These are phyloP conservation scores for Trichopria drosophilae DNA, from an alignment of 2,888 invertebrate genomes.

Conservation along the genomic window DNA sequence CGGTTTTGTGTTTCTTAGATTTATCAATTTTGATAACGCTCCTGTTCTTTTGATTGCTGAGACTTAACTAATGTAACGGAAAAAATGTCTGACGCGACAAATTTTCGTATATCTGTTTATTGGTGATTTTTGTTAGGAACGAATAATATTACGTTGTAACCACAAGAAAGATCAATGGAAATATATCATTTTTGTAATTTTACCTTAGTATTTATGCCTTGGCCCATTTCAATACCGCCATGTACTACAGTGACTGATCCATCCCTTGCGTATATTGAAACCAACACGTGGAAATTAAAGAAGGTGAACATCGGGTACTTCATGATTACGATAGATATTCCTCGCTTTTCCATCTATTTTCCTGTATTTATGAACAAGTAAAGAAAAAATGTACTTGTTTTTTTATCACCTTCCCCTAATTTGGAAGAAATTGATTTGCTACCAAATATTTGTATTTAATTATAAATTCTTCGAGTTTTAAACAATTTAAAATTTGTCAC, in stretches of 20 bases:
- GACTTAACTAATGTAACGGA: neutral
- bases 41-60: neutral
- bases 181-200: neutral
- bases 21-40: neutral
- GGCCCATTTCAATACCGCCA: slow-evolving; percentile 78
- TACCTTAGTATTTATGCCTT: slow-evolving; percentile 58
- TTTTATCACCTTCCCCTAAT: too few relatives aligned
- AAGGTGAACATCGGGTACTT: slow-evolving; percentile 65
- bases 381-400: too few relatives aligned
- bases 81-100: neutral
- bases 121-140: too few relatives aligned
- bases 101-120: too few relatives aligned
- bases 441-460: too few relatives aligned
- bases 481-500: too few relatives aligned
- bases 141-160: too few relatives aligned
- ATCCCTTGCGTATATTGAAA: slow-evolving; percentile 72
- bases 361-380: too few relatives aligned
- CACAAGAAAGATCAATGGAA: neutral
- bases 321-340: slow-evolving; percentile 71
- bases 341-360: slow-evolving; percentile 83
- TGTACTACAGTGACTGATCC: slow-evolving; percentile 73
- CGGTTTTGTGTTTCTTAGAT: slow-evolving; percentile 1
- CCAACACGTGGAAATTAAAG: slow-evolving; percentile 64
- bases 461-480: too few relatives aligned
- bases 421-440: too few relatives aligned